Evolutionary conservation across 1,140 invertebrate species (phyloP), one percentile per base, ranked within the genome.

Genomic region (Trialeurodes vaporariorum): DNA sequence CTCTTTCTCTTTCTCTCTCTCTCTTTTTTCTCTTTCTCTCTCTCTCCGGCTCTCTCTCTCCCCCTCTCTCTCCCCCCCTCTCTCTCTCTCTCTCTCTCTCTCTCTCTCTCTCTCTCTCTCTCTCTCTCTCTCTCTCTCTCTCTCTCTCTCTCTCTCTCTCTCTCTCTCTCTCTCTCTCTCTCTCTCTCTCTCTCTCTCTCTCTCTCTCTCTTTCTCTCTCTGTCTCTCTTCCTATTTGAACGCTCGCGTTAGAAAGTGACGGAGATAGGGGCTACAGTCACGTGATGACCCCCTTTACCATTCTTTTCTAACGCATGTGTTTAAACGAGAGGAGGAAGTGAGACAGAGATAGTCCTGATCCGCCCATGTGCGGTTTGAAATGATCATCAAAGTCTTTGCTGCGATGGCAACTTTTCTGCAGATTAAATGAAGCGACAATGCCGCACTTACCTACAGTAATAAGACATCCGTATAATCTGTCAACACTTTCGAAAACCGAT

Each of bases 51-150:
- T 59, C 21, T 65, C 17, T n/a, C 66, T 58, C 13, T 67, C 40
- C 12, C 2, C 27, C 21, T 34, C 58, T 60, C 34, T 11, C 25
- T n/a, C 34, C 13, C 26, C 26, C 1, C 64, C 40, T 49, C 63
- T 65, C 21, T 23, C 34, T 27, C 34, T 49, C 11, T 24, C 13
- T 59, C 66, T 24, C 0, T 59, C 25, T n/a, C 13, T 25, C 49
- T 25, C 59, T 12, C 27, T 27, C 65, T 68, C 27, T 70, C 70
- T 2, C 26, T 22, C 59, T 40, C 27, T 11, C 25, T 63, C 61
- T 1, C 17, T 25, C 40, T 34, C 62, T 27, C 59, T 22, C n/a
- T 60, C 2, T 1, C 59, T 49, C 2, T 13, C 59, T 34, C 11
- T 21, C 2, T 27, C 13, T 24, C 1, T 1, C 12, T 25, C 26